phyloP scores from a whole-genome alignment of 2,113 vertebrate genomes.

The Syrrhaptes paradoxus region DNA sequence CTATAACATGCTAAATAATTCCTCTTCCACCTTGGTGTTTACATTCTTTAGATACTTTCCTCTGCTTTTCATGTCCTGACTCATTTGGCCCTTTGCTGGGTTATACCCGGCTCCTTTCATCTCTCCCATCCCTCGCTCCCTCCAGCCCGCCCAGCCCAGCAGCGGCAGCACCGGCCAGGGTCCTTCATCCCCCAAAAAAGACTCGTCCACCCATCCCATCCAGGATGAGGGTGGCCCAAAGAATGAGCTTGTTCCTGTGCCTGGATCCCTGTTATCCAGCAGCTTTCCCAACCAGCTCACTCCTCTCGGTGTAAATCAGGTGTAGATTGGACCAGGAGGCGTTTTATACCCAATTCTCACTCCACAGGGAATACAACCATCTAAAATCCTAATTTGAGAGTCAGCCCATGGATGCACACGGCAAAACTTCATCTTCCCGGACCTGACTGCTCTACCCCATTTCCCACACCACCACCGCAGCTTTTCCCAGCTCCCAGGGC shows the following conservation, averaged over 20 bases:
- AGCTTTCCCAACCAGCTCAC: neutral
- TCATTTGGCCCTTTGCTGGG: constrained; percentile 28
- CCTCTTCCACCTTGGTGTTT: constrained; percentile 68
- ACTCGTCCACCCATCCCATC: neutral
- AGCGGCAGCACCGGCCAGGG: neutral
- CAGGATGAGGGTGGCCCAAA: neutral
- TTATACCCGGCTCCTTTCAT: constrained; percentile 21
- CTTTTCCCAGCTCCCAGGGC: neutral
- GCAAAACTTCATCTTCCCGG: neutral
- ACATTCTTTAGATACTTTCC: constrained; percentile 61
- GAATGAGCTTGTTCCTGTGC: neutral
- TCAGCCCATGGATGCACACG: neutral
- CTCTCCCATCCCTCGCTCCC: neutral
- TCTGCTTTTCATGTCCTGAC: constrained; percentile 53
- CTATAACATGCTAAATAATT: constrained; percentile 44
- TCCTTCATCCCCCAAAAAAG: neutral
- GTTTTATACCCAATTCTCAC: neutral
- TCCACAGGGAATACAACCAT: neutral
- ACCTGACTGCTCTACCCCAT: neutral
- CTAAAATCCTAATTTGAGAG: neutral
- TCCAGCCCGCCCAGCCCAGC: neutral
- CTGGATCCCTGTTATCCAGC: neutral
- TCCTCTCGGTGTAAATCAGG: neutral
- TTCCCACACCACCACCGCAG: neutral
- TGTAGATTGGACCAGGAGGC: neutral